Base-by-base conservation (phyloP, 2,113 vertebrate species). In the Suricata suricatta region DNA sequence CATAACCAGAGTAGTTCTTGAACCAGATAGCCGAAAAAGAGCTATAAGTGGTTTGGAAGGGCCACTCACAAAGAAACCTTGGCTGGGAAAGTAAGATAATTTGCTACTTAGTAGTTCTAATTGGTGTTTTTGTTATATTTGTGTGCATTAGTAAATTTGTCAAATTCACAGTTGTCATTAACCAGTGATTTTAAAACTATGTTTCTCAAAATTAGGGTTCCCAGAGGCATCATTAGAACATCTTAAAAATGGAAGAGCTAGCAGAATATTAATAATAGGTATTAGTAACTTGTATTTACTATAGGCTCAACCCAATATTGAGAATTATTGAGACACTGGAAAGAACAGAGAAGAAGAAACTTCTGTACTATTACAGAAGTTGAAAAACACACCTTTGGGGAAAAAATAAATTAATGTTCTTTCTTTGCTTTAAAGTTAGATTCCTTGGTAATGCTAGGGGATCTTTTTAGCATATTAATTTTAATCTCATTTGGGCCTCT, bases 51-150 rank as follows among this genome's bases (percentile, higher is more conserved):
- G 97, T 93, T 90, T 98, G 86, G 99, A 99, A 23, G 99, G 99
- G 4, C 99, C 99, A 1, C 98, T 98, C 1, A 25, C 98, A 86
- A 99, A 99, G 99, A 99, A 99, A 85, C 99, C 99, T 2, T 99
- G 99, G 99, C 97, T 99, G 98, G 99, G 99, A 94, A 99, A 99
- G 99, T 99, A 99, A 99, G 99, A 90, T 50, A 81, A 66, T 80
- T 96, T 93, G 33, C 79, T 92, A 79, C 63, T 93, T 88, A 71
- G 12, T 93, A 88, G 81, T 57, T 95, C 47, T 95, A 47, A 88
- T 96, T 57, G 23, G 14, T 90, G 6, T n/a, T 96, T 96, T 80
- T 57, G 8, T 79, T 87, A 68, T 82, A 96, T 77, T 83, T 29
- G 35, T 63, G 93, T 96, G 35, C 63, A 17, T 96, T 92, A 90